These are phyloP conservation scores for Ennomos quercinarius DNA, from an alignment of 2,888 invertebrate species.

Conservation along the genomic window DNA sequence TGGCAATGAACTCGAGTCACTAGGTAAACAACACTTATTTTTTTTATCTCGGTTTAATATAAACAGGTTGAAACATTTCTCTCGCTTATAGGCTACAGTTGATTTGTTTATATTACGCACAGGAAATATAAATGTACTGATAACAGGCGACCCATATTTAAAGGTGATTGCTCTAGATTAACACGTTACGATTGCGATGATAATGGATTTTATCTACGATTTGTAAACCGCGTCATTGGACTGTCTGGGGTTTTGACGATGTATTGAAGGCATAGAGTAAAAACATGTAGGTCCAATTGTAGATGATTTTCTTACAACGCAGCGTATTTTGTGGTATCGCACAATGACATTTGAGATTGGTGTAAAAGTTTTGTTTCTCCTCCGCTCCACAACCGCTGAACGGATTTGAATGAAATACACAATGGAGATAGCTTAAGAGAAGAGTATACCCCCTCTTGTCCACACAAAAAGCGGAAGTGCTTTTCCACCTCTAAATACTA, in stretches of 20 bases:
- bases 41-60: conserved; percentile 12
- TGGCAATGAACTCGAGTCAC: conserved; percentile 9
- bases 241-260: background rate
- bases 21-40: conserved; percentile 4
- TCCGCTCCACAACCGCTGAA: no score
- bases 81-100: background rate
- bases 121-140: conserved; percentile 33
- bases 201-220: conserved; percentile 20
- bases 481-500: no score
- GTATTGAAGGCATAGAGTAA: background rate
- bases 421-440: no score
- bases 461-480: no score
- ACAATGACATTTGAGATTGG: no score
- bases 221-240: conserved; percentile 19
- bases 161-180: conserved; percentile 55
- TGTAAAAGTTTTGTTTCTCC: no score
- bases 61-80: conserved; percentile 7
- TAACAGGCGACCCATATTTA: conserved; percentile 49
- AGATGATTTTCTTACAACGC: no score
- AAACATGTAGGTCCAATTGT: no score
- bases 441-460: no score
- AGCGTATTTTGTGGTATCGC: no score
- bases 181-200: conserved; percentile 37
- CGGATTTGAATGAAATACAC: no score
- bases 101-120: conserved; percentile 18